Percentiles rank a stretch among this genome's conserved stretches.
phyloP scores from a whole-genome alignment of 1,140 invertebrate genomes.

The Leptonema lineaticorne region DNA sequence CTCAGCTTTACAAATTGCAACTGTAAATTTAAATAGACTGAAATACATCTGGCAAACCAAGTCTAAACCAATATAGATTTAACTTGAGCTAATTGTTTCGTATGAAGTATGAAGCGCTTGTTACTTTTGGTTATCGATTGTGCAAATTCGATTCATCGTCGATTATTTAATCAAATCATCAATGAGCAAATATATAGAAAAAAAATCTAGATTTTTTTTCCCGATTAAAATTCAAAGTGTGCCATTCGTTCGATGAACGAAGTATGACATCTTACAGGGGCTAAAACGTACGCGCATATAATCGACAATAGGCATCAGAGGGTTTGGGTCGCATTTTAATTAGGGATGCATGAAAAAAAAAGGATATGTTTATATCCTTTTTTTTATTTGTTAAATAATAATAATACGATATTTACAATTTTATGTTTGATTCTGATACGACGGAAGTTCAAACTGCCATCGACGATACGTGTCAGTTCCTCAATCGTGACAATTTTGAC shows the following conservation, averaged over 20 bases:
- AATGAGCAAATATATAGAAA: no score
- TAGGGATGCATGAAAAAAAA: background rate
- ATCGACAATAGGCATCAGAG: background rate
- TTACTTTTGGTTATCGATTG: no score
- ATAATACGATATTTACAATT: background rate
- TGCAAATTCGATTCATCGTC: no score
- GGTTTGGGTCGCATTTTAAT: constrained; percentile 16
- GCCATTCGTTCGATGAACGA: background rate
- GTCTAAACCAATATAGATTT: no score
- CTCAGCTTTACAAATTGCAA: no score
- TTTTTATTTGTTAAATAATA: constrained; percentile 9
- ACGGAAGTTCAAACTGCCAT: background rate
- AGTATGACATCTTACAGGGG: background rate
- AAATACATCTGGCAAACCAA: no score
- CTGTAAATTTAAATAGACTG: no score
- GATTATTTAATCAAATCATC: no score
- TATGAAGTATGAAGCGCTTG: no score
- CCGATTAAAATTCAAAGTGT: constrained; percentile 4
- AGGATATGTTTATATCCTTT: background rate
- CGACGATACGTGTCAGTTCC: constrained; percentile 4
- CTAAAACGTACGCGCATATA: constrained; percentile 6
- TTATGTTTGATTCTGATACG: background rate
- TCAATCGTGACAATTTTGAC: background rate
- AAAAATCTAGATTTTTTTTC: no score
- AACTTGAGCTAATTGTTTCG: no score